Percentiles rank a stretch among this genome's conserved stretches.
Conservation (phyloP, 2,888 invertebrate species). For the Seira sanloemensis region DNA sequence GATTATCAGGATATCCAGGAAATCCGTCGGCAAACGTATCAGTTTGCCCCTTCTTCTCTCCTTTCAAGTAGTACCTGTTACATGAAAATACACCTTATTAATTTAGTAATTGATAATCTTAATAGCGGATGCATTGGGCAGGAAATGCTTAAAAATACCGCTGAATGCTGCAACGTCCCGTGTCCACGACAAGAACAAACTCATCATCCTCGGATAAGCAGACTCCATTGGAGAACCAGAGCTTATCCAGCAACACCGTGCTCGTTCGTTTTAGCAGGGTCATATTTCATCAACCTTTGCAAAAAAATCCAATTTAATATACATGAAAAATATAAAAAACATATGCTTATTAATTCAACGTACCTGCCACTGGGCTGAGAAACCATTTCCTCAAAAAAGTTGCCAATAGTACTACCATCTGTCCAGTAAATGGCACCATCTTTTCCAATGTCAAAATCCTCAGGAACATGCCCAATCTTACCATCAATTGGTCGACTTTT, state of each 20-base stretch:
- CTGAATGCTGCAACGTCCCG: conserved; percentile 75
- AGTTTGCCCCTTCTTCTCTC: conserved; percentile 84
- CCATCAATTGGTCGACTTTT: conserved; percentile 80
- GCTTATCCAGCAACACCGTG: conserved; percentile 84
- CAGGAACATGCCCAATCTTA: conserved; percentile 77
- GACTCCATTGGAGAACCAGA: conserved; percentile 94
- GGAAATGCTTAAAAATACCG: too few relatives aligned
- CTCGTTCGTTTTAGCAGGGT: conserved; percentile 86
- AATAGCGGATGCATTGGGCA: too few relatives aligned
- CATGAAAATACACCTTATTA: too few relatives aligned
- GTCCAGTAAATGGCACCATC: conserved; percentile 93
- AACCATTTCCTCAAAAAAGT: conserved; percentile 80
- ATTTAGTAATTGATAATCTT: too few relatives aligned
- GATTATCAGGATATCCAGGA: conserved; percentile 85
- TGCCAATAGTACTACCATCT: conserved; percentile 86
- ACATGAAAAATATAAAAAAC: not conserved
- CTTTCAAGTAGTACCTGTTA: conserved; percentile 77
- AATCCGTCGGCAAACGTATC: conserved; percentile 87
- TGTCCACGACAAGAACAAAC: conserved; percentile 88
- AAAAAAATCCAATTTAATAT: too few relatives aligned
- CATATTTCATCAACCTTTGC: conserved; percentile 85
- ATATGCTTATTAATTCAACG: not conserved
- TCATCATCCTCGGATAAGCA: conserved; percentile 87
- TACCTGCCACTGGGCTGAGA: conserved; percentile 91
- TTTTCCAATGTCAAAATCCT: conserved; percentile 84